Evolutionary conservation across 1,140 invertebrate species (phyloP), one percentile per base, ranked within the genome.

Genomic region (Macrosteles quadrilineatus): DNA sequence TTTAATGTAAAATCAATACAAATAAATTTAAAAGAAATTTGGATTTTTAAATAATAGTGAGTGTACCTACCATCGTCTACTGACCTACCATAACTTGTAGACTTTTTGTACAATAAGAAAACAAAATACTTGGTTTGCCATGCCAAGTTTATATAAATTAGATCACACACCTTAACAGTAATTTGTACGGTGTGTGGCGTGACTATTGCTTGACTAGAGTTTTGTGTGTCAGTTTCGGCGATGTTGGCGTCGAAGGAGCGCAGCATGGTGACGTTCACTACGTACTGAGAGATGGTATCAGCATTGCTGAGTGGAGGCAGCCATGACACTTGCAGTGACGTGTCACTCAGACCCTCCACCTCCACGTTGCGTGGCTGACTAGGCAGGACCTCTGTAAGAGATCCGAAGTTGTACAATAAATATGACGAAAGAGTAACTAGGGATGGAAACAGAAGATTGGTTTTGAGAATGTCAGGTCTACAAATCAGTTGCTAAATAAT

Each of bases 211-310:
- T 71, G 71, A 67, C 74, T 75, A 64, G 68, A 71, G 64, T 75
- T 75, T 30, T 73, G 67, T 40, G 62, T 17, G n/a, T 32, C 31
- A 36, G 66, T 53, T 2, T 66, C 53, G 21, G 23, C 65, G 29
- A 47, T 36, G 43, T 30, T 36, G 21, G 69, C 71, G 67, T 91
- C 89, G 76, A 90, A 92, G 2, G 83, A 86, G 45, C 84, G 81
- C 30, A 91, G 78, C 4, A 85, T 85, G 0, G 91, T 92, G 2
- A 93, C 81, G 75, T 93, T 93, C 1, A 93, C 84, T 12, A 86
- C 75, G 75, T 88, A 93, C 69, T 88, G 83, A 4, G 84, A 86
- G 0, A 93, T 83, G 0, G 85, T 84, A 3, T 90, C 86, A 1
- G 82, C 75, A 71, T 90, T 87, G 68, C 86, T 81, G 17, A 80